phyloP scores from a whole-genome alignment of 2,113 vertebrate genomes.

The Upupa epops region DNA sequence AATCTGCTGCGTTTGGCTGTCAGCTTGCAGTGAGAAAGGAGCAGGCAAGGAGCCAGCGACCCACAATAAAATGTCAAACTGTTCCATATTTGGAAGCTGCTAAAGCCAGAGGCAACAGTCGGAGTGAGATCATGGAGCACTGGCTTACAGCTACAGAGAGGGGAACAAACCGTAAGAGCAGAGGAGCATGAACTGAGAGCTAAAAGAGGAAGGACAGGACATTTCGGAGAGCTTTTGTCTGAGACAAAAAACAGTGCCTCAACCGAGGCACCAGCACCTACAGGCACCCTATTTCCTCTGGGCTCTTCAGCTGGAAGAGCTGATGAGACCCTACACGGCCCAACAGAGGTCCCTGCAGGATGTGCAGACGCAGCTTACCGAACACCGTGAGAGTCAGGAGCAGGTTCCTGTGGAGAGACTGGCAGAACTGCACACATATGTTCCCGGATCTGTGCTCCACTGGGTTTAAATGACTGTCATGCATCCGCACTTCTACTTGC shows the following conservation, averaged over 20 bases:
- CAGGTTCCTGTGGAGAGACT: constrained; percentile 89
- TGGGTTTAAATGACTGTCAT: constrained; percentile 89
- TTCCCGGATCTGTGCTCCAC: constrained; percentile 83
- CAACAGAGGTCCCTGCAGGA: background rate
- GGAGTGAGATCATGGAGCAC: background rate
- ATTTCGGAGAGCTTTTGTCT: background rate
- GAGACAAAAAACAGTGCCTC: background rate
- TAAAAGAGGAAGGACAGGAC: background rate
- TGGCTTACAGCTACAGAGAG: background rate
- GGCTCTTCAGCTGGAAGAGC: background rate
- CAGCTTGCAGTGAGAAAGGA: constrained; percentile 25
- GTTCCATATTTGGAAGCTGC: constrained; percentile 48
- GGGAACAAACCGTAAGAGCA: background rate
- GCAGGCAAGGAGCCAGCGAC: constrained; percentile 14
- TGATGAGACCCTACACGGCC: background rate
- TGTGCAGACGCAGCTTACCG: constrained; percentile 75
- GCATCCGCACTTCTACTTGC: constrained; percentile 98
- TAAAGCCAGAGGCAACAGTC: constrained; percentile 44
- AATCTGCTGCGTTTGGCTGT: constrained; percentile 21
- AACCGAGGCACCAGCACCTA: background rate
- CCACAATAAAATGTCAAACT: constrained; percentile 64
- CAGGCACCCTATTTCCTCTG: background rate
- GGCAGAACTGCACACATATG: constrained; percentile 82
- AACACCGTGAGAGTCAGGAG: constrained; percentile 94
- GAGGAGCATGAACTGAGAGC: background rate